Evolutionary conservation across 2,888 invertebrate genomes (phyloP).

Genomic region (Tipula helvola): DNA sequence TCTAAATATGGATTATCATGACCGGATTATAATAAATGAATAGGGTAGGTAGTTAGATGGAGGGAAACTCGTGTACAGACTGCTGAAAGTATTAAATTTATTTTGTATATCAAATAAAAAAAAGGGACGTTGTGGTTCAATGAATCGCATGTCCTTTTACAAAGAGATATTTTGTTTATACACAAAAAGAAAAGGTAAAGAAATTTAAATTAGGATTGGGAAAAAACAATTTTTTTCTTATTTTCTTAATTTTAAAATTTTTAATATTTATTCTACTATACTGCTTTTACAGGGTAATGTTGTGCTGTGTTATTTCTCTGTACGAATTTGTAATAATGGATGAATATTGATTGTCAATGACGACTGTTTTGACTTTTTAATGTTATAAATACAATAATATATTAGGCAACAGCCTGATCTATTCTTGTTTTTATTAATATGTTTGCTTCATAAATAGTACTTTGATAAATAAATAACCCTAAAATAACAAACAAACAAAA

Average conservation of each 20-base stretch:
- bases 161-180: not conserved
- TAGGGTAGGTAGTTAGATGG: not conserved
- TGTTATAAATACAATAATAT: no score
- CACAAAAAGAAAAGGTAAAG: not conserved
- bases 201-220: not conserved
- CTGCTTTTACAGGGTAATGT: not conserved
- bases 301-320: not conserved
- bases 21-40: not conserved
- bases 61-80: not conserved
- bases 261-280: not conserved
- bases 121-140: not conserved
- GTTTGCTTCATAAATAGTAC: no score
- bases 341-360: no score
- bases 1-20: not conserved
- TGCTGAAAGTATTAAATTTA: not conserved
- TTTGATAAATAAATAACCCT: no score
- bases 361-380: no score
- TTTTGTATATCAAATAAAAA: not conserved
- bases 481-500: no score
- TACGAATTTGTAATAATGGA: not conserved
- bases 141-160: slow-evolving; percentile 4
- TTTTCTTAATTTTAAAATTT: not conserved
- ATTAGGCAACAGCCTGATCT: no score
- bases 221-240: not conserved
- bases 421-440: no score